phyloP scores from a whole-genome alignment of 2,797 vertebrate genomes.

The Helicolenus hilgendorfi region DNA sequence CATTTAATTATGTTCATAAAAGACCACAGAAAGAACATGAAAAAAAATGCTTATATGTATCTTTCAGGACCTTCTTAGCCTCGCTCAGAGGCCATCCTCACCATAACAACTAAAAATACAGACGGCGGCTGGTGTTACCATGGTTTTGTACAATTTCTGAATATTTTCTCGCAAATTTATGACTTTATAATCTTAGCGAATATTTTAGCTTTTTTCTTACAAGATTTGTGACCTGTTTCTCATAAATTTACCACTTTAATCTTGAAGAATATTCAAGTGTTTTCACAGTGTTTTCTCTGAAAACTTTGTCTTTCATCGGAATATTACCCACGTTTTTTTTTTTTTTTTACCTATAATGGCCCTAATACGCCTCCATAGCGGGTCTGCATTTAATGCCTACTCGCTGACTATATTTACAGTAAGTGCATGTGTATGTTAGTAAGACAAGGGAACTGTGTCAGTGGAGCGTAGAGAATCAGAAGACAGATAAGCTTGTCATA shows the following conservation, averaged over 20 bases:
- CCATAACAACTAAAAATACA: neutral
- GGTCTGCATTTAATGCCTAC: neutral
- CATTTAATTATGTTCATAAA: neutral
- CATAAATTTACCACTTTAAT: neutral
- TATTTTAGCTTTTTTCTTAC: too few species aligned
- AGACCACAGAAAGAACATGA: neutral
- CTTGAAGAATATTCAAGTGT: neutral
- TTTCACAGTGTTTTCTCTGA: neutral
- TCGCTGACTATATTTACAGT: neutral
- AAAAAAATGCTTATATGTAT: neutral
- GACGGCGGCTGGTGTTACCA: neutral
- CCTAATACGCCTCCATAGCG: neutral
- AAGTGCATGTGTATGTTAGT: neutral
- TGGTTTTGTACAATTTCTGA: accelerated
- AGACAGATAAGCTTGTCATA: conserved; percentile 49
- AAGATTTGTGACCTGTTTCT: too few species aligned
- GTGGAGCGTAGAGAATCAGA: conserved; percentile 24
- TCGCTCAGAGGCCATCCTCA: neutral
- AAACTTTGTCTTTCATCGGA: neutral
- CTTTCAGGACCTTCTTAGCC: neutral
- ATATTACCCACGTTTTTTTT: neutral
- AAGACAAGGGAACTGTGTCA: conserved; percentile 22
- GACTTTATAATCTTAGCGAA: too few species aligned
- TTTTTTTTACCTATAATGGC: neutral
- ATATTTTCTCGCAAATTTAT: too few species aligned